These are phyloP conservation scores for Cyclophora albipunctata DNA, from an alignment of 2,888 invertebrate species.

Conservation along the genomic window DNA sequence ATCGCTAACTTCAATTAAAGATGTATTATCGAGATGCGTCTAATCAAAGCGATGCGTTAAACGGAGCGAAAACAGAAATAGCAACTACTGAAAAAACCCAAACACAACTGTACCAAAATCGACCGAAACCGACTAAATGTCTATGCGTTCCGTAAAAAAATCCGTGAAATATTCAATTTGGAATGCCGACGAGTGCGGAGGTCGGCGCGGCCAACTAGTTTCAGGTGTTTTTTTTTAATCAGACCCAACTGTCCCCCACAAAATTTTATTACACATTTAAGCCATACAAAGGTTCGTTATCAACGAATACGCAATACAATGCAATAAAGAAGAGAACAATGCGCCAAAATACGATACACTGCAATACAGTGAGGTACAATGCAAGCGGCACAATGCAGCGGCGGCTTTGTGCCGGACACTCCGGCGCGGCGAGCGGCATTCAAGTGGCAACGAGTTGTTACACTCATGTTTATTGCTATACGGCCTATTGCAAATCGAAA, in stretches of 20 bases:
- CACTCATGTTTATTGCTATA: too few species aligned
- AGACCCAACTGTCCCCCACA: neutral
- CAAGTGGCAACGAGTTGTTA: neutral
- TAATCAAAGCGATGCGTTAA: too few species aligned
- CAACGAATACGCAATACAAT: constrained; percentile 10
- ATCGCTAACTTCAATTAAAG: too few species aligned
- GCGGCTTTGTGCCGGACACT: constrained; percentile 10
- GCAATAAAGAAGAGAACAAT: constrained; percentile 11
- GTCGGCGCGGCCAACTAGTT: neutral
- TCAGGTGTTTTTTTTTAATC: neutral
- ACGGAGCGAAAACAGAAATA: too few species aligned
- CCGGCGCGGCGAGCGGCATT: neutral
- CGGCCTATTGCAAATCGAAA: too few species aligned
- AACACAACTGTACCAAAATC: too few species aligned
- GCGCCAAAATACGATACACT: constrained; percentile 8
- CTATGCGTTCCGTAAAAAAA: too few species aligned
- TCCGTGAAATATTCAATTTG: too few species aligned
- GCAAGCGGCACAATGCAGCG: constrained; percentile 11
- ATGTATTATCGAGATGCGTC: too few species aligned
- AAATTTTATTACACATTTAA: constrained; percentile 6
- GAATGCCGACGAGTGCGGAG: constrained; percentile 1
- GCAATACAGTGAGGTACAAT: constrained; percentile 8
- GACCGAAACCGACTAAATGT: too few species aligned
- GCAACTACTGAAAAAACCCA: too few species aligned
- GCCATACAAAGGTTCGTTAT: constrained; percentile 7